phyloP scores from a whole-genome alignment of 2,888 invertebrate species.

The Ctena decussata region DNA sequence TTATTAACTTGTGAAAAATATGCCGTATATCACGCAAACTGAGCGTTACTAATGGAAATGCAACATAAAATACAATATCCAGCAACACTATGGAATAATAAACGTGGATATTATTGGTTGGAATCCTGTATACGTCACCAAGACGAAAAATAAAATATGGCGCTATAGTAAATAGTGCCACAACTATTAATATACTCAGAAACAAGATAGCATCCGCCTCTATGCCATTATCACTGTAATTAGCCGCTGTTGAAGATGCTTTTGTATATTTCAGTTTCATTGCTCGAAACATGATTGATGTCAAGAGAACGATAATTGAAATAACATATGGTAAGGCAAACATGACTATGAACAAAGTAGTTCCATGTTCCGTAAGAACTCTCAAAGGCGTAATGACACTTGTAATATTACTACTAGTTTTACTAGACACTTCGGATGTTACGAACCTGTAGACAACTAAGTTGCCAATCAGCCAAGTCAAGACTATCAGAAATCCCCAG shows the following conservation, averaged over 20 bases:
- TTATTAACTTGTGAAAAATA: conserved; percentile 19
- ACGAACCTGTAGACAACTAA: conserved; percentile 45
- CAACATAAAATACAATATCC: conserved; percentile 46
- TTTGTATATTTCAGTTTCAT: not conserved
- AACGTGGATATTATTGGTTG: conserved; percentile 15
- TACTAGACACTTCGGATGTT: conserved; percentile 32
- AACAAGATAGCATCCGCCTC: conserved; percentile 24
- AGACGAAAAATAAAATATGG: conserved; percentile 48
- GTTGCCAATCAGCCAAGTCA: conserved; percentile 56
- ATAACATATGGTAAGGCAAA: conserved; percentile 61
- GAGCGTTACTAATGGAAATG: conserved; percentile 59
- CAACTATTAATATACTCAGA: conserved; percentile 50
- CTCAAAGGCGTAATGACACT: not conserved
- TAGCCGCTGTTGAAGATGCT: not conserved
- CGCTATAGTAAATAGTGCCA: conserved; percentile 54
- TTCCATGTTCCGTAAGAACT: not conserved
- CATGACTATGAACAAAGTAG: conserved; percentile 44
- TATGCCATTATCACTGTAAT: not conserved
- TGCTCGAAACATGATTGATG: conserved; percentile 46
- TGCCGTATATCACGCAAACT: conserved; percentile 40
- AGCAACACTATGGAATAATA: conserved; percentile 43
- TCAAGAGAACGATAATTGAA: conserved; percentile 49
- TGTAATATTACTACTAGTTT: not conserved
- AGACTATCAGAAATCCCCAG: conserved; percentile 56
- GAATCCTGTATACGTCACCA: conserved; percentile 18